Evolutionary conservation across 2,888 invertebrate species (phyloP), one percentile per base, ranked within the genome.

Genomic region (Drosophila colorata): DNA sequence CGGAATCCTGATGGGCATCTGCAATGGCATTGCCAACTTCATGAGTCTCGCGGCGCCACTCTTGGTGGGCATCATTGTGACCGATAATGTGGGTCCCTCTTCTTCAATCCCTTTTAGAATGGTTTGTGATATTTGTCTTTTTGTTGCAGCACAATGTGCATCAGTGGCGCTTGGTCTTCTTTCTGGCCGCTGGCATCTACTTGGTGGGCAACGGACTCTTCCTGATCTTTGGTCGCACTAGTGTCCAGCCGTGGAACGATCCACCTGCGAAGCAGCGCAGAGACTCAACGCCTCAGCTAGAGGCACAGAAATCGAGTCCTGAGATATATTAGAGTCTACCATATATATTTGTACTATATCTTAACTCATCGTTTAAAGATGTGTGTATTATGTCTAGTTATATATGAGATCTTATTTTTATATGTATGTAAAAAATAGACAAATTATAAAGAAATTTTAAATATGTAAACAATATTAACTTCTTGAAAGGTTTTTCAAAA

Each of bases 151-250:
- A 92, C n/a, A 93, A 95, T 78, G 93, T 94, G 0, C 69, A 90
- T 2, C 95, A 95, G 88, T 97, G 97, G 97, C 93, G 94, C 47
- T 94, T 94, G 52, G 95, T 96, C 11, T 97, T 97, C 92, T 95
- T 95, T 90, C 92, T 96, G 7, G 94, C 96, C 0, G 94, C 96
- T 0, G 94, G 93, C n/a, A 92, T 96, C 16, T 96, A 96, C 86
- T 93, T 95, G 67, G 90, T 94, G 51, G 95, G 95, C n/a, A 95
- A 95, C 87, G 89, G 95, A 23, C 93, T 95, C 74, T 97, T 95
- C 89, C 81, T 96, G 2, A 87, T 95, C 2, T 96, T 95, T 88
- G 95, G 95, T 2, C 94, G 94, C 38, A 94, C 94, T 1, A 93
- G 94, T 63, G 93, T 93, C 4, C 96, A 96, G 84, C 86, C 93